These are phyloP conservation scores for Elymnias hypermnestra DNA, from an alignment of 1,140 invertebrate genomes.

Conservation along the genomic window DNA sequence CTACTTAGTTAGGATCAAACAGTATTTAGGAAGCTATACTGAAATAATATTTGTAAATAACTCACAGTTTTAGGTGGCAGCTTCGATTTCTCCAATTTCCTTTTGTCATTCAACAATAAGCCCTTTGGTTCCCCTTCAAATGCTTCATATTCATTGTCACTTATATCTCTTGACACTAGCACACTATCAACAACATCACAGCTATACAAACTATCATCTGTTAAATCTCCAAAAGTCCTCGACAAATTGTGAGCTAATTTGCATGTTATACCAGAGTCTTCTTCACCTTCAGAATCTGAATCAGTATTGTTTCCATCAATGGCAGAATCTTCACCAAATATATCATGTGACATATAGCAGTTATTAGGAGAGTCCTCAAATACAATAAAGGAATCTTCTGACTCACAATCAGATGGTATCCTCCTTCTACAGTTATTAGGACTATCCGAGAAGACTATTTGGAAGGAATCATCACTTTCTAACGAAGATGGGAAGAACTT, in stretches of 20 bases:
- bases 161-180: slow-evolving; percentile 19
- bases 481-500: slow-evolving; percentile 45
- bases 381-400: slow-evolving; percentile 63
- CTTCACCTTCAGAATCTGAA: slow-evolving; percentile 42
- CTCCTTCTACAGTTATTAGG: slow-evolving; percentile 22
- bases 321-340: slow-evolving; percentile 41
- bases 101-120: slow-evolving; percentile 32
- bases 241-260: slow-evolving; percentile 41
- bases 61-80: slow-evolving; percentile 49
- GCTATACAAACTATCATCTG: slow-evolving; percentile 50
- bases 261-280: slow-evolving; percentile 37
- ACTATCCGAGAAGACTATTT: slow-evolving; percentile 58
- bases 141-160: not conserved
- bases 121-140: slow-evolving; percentile 16
- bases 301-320: slow-evolving; percentile 19
- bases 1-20: too few relatives aligned
- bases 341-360: slow-evolving; percentile 57
- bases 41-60: slow-evolving; percentile 13
- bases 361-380: slow-evolving; percentile 60
- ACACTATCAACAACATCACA: slow-evolving; percentile 53
- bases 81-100: slow-evolving; percentile 31
- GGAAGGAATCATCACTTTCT: slow-evolving; percentile 63
- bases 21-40: too few relatives aligned
- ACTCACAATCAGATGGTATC: slow-evolving; percentile 56
- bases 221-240: slow-evolving; percentile 49